Conservation (phyloP, 1,140 invertebrate species). For the Drosophila kohkoa region DNA sequence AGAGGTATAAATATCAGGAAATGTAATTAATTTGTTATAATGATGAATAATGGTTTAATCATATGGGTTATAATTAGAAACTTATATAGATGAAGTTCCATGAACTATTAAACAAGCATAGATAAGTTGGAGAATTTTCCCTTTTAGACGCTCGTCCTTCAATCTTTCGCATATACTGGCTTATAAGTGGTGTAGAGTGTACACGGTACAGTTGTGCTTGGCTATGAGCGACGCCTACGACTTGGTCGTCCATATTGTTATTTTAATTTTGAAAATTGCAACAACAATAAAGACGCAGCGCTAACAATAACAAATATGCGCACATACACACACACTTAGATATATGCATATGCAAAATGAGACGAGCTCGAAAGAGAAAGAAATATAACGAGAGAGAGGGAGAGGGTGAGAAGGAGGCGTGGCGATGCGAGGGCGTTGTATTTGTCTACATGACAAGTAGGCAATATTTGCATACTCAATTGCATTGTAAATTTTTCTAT, state of each 20-base stretch:
- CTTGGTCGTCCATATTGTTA: slow-evolving; percentile 68
- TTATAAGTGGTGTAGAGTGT: background rate
- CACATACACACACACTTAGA: slow-evolving; percentile 6
- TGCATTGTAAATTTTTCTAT: slow-evolving; percentile 84
- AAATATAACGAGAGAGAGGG: background rate
- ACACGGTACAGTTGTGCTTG: slow-evolving; percentile 53
- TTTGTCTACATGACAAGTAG: slow-evolving; percentile 82
- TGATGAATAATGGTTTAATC: too few species aligned
- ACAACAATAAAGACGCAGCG: slow-evolving; percentile 64
- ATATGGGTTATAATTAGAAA: too few species aligned
- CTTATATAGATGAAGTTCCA: too few species aligned
- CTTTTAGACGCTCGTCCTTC: too few species aligned
- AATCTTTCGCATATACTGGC: background rate
- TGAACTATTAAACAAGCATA: too few species aligned
- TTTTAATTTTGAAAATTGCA: slow-evolving; percentile 81
- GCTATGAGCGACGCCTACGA: slow-evolving; percentile 10
- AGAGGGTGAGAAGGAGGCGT: background rate
- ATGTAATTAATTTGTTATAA: too few species aligned
- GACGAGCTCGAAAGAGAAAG: slow-evolving; percentile 5
- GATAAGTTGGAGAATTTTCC: too few species aligned
- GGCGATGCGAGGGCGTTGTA: slow-evolving; percentile 44
- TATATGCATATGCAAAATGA: slow-evolving; percentile 40
- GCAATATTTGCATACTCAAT: slow-evolving; percentile 84
- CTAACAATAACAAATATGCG: slow-evolving; percentile 68
- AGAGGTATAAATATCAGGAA: too few species aligned